Evolutionary conservation across 2,797 vertebrate species (phyloP).

Genomic region (Sebastes matsubarae): DNA sequence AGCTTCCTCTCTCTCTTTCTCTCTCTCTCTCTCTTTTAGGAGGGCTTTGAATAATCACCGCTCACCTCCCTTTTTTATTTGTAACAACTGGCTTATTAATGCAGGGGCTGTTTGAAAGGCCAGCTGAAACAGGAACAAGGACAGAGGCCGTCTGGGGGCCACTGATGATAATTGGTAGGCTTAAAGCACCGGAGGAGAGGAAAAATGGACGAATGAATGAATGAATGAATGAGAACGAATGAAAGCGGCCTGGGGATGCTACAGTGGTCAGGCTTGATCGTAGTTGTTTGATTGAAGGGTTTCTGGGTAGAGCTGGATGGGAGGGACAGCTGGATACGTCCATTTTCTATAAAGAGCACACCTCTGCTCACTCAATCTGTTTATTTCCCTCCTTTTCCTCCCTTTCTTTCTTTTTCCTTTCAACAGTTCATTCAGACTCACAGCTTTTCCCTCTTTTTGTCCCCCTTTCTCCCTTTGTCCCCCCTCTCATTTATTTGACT

Average conservation of each 20-base stretch:
- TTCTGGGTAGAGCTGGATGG: conserved; percentile 57
- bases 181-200: conserved; percentile 66
- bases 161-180: conserved; percentile 79
- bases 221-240: conserved; percentile 71
- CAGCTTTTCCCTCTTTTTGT: conserved; percentile 38
- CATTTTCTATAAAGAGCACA: conserved; percentile 62
- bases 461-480: conserved; percentile 6
- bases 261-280: conserved; percentile 64
- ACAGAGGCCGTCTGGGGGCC: conserved; percentile 70
- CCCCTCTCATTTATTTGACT: conserved; percentile 37
- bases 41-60: conserved; percentile 72
- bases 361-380: conserved; percentile 50
- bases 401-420: conserved; percentile 41
- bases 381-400: conserved; percentile 46
- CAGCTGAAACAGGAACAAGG: conserved; percentile 74
- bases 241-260: conserved; percentile 71
- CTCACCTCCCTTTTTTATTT: conserved; percentile 73
- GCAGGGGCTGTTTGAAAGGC: conserved; percentile 76
- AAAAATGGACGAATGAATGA: conserved; percentile 66
- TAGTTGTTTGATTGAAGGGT: conserved; percentile 73
- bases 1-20: conserved; percentile 34
- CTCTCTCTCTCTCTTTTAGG: conserved; percentile 19
- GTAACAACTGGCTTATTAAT: conserved; percentile 81
- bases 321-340: conserved; percentile 75
- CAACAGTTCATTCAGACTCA: conserved; percentile 34